Evolutionary conservation across 1,140 invertebrate species (phyloP), one percentile per base, ranked within the genome.

Genomic region (Diuraphis noxia): DNA sequence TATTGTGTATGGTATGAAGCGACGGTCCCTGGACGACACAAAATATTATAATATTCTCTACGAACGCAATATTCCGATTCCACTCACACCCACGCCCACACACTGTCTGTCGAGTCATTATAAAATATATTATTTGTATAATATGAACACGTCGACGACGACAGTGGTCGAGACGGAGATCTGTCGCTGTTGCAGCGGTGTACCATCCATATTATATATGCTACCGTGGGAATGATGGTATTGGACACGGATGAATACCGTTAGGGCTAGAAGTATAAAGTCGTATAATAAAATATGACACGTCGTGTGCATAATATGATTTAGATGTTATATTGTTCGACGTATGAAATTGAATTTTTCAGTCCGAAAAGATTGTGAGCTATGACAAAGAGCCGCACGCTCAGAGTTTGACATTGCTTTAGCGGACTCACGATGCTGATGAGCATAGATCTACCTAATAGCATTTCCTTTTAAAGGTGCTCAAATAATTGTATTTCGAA

Each of bases 151-250:
- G 21, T 63, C 38, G 52, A 88, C 46, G 36, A 17, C 86, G 25
- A 38, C 52, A n/a, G 56, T n/a, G 56, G 30, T n/a, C 56, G 56
- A 63, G 56, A 25, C 52, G 52, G 72, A 34, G 72, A 77, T 79
- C 72, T 34, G 36, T 77, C 30, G 13, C 72, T 23, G 34, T 21
- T 63, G 56, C 30, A n/a, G 30, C 56, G 17, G 52, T 30, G 13
- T 46, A 17, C 13, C 8, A 72, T 3, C 63, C 34, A 23, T 36
- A 36, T 23, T 72, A 23, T 36, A 36, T 23, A 25, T 17, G 77
- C 36, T 25, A 88, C 49, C 87, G 87, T 88, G 87, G 87, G 87
- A 88, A 88, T 72, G 87, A 41, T 30, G 36, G 21, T 46, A 56
- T 9, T 43, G 52, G 52, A 72, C 40, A 63, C 91, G 36, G 77